Evolutionary conservation across 2,113 vertebrate genomes (phyloP).

Genomic region (Castor canadensis): DNA sequence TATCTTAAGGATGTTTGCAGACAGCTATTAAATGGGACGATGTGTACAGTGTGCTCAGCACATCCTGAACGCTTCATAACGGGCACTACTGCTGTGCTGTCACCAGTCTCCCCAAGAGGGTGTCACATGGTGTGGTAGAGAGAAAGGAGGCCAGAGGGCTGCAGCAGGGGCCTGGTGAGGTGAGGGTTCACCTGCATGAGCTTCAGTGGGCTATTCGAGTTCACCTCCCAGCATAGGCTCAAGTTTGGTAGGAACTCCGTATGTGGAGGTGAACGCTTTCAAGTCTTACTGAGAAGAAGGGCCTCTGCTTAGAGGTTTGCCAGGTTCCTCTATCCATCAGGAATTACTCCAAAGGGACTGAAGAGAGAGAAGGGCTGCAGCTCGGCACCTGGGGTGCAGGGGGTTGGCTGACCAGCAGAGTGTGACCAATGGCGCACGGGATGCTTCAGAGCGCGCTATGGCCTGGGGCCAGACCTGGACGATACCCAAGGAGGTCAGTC

Average conservation of each 20-base stretch:
- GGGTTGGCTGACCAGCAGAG: not conserved
- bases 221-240: too few relatives aligned
- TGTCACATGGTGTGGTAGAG: fast-evolving
- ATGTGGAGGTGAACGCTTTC: not conserved
- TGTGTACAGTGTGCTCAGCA: too few relatives aligned
- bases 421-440: fast-evolving
- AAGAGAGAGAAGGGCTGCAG: not conserved
- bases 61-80: not conserved
- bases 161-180: fast-evolving
- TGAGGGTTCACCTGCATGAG: not conserved
- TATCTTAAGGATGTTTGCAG: not conserved
- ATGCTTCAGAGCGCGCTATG: fast-evolving
- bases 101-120: not conserved
- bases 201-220: not conserved
- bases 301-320: not conserved
- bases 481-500: not conserved
- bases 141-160: not conserved
- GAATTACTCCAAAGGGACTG: not conserved
- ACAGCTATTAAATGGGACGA: not conserved
- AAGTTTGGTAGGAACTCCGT: not conserved
- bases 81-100: too few relatives aligned
- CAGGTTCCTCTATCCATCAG: not conserved
- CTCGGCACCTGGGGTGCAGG: fast-evolving
- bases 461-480: not conserved
- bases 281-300: not conserved